These are phyloP conservation scores for Acrossocheilus wenchowensis DNA, from an alignment of 2,797 vertebrate species.

Conservation along the genomic window DNA sequence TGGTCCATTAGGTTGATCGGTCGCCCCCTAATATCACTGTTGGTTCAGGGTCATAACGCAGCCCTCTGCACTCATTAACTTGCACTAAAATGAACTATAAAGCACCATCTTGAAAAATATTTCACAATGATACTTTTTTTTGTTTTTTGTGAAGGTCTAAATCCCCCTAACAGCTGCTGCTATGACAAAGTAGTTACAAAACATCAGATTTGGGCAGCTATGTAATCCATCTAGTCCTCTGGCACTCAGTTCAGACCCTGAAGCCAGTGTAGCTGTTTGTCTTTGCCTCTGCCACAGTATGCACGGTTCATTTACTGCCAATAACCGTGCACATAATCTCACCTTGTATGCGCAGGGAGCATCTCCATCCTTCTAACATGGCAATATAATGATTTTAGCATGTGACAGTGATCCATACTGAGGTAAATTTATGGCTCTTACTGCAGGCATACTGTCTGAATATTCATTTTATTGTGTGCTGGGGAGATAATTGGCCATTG, in stretches of 20 bases:
- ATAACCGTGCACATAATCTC: slow-evolving; percentile 4
- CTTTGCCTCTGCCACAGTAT: slow-evolving; percentile 9
- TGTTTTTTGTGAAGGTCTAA: neutral
- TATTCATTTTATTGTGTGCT: slow-evolving; percentile 18
- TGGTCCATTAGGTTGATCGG: slow-evolving; percentile 28
- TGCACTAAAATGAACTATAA: slow-evolving; percentile 4
- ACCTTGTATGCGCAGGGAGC: slow-evolving; percentile 18
- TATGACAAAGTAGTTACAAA: slow-evolving; percentile 33
- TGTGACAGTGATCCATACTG: slow-evolving; percentile 29
- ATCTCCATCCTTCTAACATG: slow-evolving; percentile 14
- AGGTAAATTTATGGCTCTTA: slow-evolving; percentile 5
- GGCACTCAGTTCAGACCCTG: slow-evolving; percentile 27
- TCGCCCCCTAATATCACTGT: slow-evolving; percentile 7
- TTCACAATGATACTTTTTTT: neutral
- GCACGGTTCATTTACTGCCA: slow-evolving; percentile 32
- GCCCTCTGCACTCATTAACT: slow-evolving; percentile 24
- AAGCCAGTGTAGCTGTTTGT: slow-evolving; percentile 37
- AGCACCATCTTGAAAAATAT: neutral
- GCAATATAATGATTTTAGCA: slow-evolving; percentile 20
- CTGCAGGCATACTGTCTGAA: neutral
- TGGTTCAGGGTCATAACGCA: slow-evolving; percentile 1
- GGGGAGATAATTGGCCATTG: slow-evolving; percentile 24
- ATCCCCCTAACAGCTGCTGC: slow-evolving; percentile 27
- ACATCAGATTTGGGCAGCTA: slow-evolving; percentile 31
- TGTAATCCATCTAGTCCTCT: slow-evolving; percentile 44